Evolutionary conservation across 2,113 vertebrate species (phyloP).

Genomic region (Ptychochromis oligacanthus): DNA sequence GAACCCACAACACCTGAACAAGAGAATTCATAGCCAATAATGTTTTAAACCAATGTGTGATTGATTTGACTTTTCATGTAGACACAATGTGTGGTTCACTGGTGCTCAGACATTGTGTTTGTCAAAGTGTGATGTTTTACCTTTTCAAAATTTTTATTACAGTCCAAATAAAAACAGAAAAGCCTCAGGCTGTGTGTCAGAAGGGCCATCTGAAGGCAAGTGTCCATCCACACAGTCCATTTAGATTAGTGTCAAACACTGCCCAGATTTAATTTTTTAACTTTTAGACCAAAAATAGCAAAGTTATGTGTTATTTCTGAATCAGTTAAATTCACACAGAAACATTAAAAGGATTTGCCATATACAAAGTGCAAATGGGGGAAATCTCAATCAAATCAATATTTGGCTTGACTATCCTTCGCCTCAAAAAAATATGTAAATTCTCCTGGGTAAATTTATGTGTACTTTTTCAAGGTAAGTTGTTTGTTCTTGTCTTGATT

Average conservation of each 20-base stretch:
- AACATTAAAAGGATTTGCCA: accelerated
- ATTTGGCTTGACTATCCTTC: not conserved
- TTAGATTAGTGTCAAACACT: slow-evolving; percentile 48
- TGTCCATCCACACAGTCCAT: slow-evolving; percentile 25
- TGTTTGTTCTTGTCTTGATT: not conserved
- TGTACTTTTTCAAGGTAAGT: not conserved
- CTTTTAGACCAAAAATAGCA: not conserved
- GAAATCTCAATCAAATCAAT: not conserved
- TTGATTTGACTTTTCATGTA: slow-evolving; percentile 37
- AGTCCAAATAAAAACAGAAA: slow-evolving; percentile 24
- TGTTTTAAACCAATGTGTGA: slow-evolving; percentile 46
- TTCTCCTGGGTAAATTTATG: not conserved
- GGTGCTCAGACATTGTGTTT: not conserved
- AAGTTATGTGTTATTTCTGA: accelerated
- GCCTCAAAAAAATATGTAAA: not conserved
- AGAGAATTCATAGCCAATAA: slow-evolving; percentile 54
- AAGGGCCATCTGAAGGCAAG: not conserved
- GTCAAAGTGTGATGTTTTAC: not conserved
- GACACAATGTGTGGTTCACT: slow-evolving; percentile 22
- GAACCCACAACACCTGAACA: slow-evolving; percentile 46
- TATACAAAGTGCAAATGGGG: not conserved
- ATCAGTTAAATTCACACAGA: not conserved
- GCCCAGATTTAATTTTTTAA: not conserved
- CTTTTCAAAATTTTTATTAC: slow-evolving; percentile 17
- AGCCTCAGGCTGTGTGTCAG: slow-evolving; percentile 43